Evolutionary conservation across 1,140 invertebrate species (phyloP), one percentile per base, ranked within the genome.

Genomic region (Vanessa atalanta): DNA sequence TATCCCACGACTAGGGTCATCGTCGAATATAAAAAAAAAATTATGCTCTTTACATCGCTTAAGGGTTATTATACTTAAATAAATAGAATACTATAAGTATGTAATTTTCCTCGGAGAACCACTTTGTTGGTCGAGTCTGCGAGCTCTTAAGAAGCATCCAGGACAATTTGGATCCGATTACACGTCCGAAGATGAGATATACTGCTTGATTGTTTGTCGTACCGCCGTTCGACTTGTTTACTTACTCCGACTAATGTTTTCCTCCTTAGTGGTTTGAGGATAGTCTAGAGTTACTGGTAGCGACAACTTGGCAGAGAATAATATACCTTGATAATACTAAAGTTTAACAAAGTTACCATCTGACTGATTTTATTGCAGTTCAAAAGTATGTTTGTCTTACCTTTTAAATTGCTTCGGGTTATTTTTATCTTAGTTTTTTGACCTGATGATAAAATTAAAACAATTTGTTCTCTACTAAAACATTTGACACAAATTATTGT

Each of bases 131-230:
- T 77, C 70, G 74, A 78, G 85, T 71, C 76, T 61, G 57, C 6
- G 26, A 82, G 72, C 75, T 85, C 82, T 82, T 80, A 78, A 83
- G 81, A 80, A 70, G 79, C 79, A 75, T 70, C 81, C 78, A 82
- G 70, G 75, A 80, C 78, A 79, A 83, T 88, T 88, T 83, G 83
- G 87, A 88, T 89, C 88, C 81, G 86, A 89, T 89, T 89, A 88
- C 86, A 86, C 79, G 80, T 83, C 78, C 75, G 78, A 87, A 85
- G 80, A 81, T 75, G 79, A 67, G 77, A 82, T 81, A 79, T 81
- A 80, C 80, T 81, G 77, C 82, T 80, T 85, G 84, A 84, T 86
- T 89, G 84, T 89, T 89, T 88, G 84, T 82, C 82, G 82, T 88
- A 68, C 79, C 79, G 79, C 77, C 79, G 75, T 74, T 79, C 79